Evolutionary conservation across 2,113 vertebrate genomes (phyloP), one percentile per base, ranked within the genome.

Genomic region (Turnix velox): DNA sequence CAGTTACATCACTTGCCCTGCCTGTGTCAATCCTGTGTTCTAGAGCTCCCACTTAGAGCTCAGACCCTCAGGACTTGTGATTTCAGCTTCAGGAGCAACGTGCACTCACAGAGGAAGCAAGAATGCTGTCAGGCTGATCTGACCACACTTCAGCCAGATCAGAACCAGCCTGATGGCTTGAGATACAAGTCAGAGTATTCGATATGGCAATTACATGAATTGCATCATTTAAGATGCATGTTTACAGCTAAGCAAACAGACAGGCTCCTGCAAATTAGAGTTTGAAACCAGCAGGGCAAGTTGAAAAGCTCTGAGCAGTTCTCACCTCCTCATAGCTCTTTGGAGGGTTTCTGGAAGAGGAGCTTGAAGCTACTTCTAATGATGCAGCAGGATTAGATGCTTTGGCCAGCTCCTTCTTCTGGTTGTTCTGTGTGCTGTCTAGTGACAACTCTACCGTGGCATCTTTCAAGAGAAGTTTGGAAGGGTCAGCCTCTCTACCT

Each of bases 401-500:
- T 93, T 97, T 98, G 94, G 96, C 80, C 1, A 52, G 59, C 23
- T 95, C 96, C 46, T 98, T 98, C 97, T 98, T 99, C 92, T 98
- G 97, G 93, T 98, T 98, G 63, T 96, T 98, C 18, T 93, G 98
- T 4, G 98, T 97, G 87, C 96, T 99, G 94, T 99, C 99, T 37
- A 99, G 97, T 63, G 99, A 99, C 52, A 99, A 95, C 90, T 99
- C 99, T 61, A 99, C 99, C 3, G 99, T 99, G 92, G 99, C 99
- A 97, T 99, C 99, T 99, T 96, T 84, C 92, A 97, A 94, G 42
- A 96, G 72, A 95, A 89, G 62, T 76, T 89, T 33, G 54, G 67
- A 87, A 92, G 27, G 62, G 72, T 97, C 93, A 94, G 81, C 33
- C 35, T 78, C 46, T 55, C 52, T 72, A 6, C 49, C 55, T 13